phyloP scores from a whole-genome alignment of 2,797 vertebrate genomes.

The Rhynchotus rufescens region DNA sequence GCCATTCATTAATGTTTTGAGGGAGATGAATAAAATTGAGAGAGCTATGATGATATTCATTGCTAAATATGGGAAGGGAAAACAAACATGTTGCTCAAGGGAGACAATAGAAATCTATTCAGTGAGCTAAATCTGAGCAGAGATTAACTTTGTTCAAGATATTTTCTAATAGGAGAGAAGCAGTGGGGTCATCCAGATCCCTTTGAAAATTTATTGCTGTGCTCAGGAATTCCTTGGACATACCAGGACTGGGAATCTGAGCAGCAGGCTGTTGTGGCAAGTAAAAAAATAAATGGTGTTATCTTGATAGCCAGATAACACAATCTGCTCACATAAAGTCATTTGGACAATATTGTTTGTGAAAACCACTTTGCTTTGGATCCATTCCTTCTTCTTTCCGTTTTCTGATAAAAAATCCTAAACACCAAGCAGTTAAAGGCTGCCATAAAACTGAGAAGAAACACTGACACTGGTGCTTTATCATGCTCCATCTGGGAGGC shows the following conservation, averaged over 20 bases:
- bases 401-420: constrained; percentile 88
- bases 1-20: not conserved
- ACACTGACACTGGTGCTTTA: constrained; percentile 79
- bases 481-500: constrained; percentile 80
- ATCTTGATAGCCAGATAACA: constrained; percentile 94
- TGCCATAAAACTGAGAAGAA: constrained; percentile 87
- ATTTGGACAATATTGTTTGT: constrained; percentile 83
- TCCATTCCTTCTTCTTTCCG: constrained; percentile 83
- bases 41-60: not conserved
- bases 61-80: not conserved
- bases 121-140: constrained; percentile 49
- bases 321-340: constrained; percentile 86
- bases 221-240: constrained; percentile 88
- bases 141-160: constrained; percentile 6
- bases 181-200: constrained; percentile 66
- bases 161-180: constrained; percentile 74
- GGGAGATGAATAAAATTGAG: not conserved
- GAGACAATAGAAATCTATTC: constrained; percentile 33
- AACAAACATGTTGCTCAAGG: not conserved
- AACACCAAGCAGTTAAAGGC: constrained; percentile 88
- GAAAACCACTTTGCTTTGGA: constrained; percentile 86
- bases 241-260: constrained; percentile 86
- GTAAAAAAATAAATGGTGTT: constrained; percentile 85
- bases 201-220: constrained; percentile 87
- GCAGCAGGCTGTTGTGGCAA: constrained; percentile 76